Evolutionary conservation across 2,797 vertebrate species (phyloP).

Genomic region (Semaprochilodus insignis): DNA sequence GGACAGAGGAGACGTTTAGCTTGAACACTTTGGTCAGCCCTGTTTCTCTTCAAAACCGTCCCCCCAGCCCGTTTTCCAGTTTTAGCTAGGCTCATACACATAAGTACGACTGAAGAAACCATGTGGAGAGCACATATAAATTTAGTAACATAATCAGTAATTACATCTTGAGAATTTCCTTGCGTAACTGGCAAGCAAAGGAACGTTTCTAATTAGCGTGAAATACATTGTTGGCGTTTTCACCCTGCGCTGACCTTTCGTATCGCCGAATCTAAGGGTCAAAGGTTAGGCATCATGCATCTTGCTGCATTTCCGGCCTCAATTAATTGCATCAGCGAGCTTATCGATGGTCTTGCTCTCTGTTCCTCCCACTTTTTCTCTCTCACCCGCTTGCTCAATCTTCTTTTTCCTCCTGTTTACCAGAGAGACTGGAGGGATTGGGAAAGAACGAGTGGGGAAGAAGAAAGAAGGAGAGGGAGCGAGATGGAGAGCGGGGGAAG

Average conservation of each 20-base stretch:
- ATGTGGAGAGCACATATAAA: neutral
- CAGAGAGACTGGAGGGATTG: slow-evolving; percentile 28
- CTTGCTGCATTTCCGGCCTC: slow-evolving; percentile 36
- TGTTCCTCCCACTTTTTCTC: slow-evolving; percentile 21
- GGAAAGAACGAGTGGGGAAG: neutral
- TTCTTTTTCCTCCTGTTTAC: slow-evolving; percentile 35
- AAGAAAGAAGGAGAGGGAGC: slow-evolving; percentile 11
- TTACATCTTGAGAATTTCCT: neutral
- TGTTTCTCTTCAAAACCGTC: neutral
- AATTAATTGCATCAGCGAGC: slow-evolving; percentile 41
- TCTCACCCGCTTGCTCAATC: slow-evolving; percentile 24
- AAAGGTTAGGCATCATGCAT: slow-evolving; percentile 43
- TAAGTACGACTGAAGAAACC: neutral
- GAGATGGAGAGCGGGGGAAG: slow-evolving; percentile 19
- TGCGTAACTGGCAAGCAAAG: neutral
- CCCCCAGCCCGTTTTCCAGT: too few species aligned
- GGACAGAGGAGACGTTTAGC: slow-evolving; percentile 50
- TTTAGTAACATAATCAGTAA: neutral
- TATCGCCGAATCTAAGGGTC: slow-evolving; percentile 20
- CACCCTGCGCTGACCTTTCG: slow-evolving; percentile 24
- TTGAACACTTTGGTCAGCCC: slow-evolving; percentile 32
- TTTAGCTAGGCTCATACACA: neutral
- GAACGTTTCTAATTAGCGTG: slow-evolving; percentile 25
- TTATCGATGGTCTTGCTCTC: slow-evolving; percentile 38
- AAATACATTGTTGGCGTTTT: slow-evolving; percentile 29